These are phyloP conservation scores for Seriola dumerili DNA, from an alignment of 2,113 vertebrate species.

Conservation along the genomic window DNA sequence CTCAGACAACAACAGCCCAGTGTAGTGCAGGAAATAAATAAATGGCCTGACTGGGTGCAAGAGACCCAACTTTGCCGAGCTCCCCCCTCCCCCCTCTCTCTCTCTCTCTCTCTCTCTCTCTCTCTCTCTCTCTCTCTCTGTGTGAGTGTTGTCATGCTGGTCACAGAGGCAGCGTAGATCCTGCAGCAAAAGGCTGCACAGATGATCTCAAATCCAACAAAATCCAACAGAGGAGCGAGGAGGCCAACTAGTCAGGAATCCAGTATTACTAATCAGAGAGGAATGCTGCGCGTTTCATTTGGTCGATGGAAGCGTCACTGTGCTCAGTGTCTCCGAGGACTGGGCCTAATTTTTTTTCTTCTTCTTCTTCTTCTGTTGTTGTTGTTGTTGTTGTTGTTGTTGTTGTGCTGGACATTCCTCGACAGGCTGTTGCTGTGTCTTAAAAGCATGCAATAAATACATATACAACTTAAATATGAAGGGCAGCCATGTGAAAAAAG, in stretches of 20 bases:
- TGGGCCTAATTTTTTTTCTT: background rate
- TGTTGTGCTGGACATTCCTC: background rate
- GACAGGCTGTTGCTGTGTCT: too few relatives aligned
- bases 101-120: too few relatives aligned
- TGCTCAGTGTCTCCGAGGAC: background rate
- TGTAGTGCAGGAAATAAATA: background rate
- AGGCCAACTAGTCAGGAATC: constrained; percentile 67
- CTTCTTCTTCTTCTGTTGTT: too few relatives aligned
- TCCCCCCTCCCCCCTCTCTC: background rate
- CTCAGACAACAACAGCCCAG: constrained; percentile 27
- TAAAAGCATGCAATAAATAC: background rate
- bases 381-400: too few relatives aligned
- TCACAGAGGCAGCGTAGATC: constrained; percentile 52
- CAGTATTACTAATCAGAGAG: constrained; percentile 78
- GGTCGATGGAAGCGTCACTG: constrained; percentile 34
- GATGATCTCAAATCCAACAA: constrained; percentile 78
- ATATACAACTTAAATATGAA: fast-evolving
- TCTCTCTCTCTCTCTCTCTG: background rate
- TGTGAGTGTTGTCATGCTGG: constrained; percentile 45
- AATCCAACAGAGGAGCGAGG: constrained; percentile 62
- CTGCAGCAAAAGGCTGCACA: constrained; percentile 74
- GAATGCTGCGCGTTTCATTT: constrained; percentile 71
- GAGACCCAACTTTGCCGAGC: constrained; percentile 26
- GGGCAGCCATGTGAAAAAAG: background rate
- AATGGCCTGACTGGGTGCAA: background rate